phyloP scores from a whole-genome alignment of 2,888 invertebrate species.

The Anoplius nigerrimus region DNA sequence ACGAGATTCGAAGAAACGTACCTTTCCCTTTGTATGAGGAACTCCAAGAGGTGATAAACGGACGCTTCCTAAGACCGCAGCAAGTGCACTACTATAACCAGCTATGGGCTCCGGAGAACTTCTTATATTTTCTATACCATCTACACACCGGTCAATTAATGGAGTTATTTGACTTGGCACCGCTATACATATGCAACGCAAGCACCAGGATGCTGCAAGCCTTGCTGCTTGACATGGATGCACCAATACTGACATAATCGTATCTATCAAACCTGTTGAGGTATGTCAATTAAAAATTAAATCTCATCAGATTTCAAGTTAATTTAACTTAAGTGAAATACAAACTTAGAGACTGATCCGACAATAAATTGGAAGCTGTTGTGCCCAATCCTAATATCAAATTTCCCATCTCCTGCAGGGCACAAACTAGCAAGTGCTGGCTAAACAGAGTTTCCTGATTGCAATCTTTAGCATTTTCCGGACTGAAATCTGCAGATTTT shows the following conservation, averaged over 20 bases:
- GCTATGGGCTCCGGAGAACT: constrained; percentile 92
- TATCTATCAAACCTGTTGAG: constrained; percentile 82
- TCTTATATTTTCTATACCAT: constrained; percentile 91
- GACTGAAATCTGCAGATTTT: constrained; percentile 83
- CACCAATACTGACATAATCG: constrained; percentile 88
- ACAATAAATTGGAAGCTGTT: constrained; percentile 91
- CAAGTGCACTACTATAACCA: constrained; percentile 95
- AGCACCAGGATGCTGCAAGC: constrained; percentile 95
- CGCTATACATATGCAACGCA: constrained; percentile 93
- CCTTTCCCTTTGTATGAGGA: constrained; percentile 97
- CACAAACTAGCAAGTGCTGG: constrained; percentile 94
- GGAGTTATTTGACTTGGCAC: constrained; percentile 96
- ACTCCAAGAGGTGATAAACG: constrained; percentile 93
- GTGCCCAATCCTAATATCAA: constrained; percentile 95
- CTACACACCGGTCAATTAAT: constrained; percentile 91
- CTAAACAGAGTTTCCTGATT: constrained; percentile 93
- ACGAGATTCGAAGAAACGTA: constrained; percentile 68
- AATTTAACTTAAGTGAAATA: constrained; percentile 25
- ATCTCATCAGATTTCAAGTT: background rate
- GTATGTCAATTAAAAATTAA: constrained; percentile 6
- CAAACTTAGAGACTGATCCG: constrained; percentile 89
- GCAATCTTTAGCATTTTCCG: constrained; percentile 93
- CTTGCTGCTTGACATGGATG: constrained; percentile 97
- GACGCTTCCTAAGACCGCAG: constrained; percentile 94
- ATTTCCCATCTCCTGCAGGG: constrained; percentile 94